These are phyloP conservation scores for Heterotis niloticus DNA, from an alignment of 2,113 vertebrate genomes.

Conservation along the genomic window DNA sequence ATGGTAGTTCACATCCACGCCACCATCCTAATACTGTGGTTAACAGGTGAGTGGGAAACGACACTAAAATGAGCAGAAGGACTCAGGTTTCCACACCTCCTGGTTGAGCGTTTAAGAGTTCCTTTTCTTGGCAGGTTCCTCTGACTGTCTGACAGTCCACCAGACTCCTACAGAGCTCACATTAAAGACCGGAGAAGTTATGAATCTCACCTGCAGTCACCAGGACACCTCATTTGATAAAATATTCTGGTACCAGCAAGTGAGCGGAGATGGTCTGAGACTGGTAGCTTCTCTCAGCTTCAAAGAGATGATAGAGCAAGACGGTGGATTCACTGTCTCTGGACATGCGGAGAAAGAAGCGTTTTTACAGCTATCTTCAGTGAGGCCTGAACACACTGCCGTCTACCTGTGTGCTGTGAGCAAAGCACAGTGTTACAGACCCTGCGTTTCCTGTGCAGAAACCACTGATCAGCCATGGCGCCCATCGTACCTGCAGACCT, in stretches of 20 bases:
- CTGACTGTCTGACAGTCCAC: not conserved
- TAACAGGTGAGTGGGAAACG: not conserved
- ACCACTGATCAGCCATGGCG: not conserved
- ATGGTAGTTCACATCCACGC: not conserved
- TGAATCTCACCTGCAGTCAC: conserved; percentile 21
- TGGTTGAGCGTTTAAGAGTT: not conserved
- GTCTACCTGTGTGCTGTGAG: conserved; percentile 26
- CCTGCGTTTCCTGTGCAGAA: not conserved
- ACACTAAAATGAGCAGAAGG: not conserved
- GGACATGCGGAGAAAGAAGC: conserved; percentile 2
- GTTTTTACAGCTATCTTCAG: not conserved
- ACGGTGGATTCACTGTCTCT: not conserved
- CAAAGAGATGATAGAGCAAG: not conserved
- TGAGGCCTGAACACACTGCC: not conserved
- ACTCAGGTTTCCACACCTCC: not conserved
- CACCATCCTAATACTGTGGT: not conserved
- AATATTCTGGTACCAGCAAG: conserved; percentile 27
- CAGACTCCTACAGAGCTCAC: conserved; percentile 9
- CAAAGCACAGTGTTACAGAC: conserved; percentile 12
- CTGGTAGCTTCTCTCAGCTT: not conserved
- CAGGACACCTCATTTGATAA: conserved; percentile 17
- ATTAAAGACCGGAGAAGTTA: not conserved
- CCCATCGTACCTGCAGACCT: too few species aligned
- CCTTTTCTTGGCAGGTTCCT: not conserved
- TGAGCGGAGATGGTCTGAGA: not conserved